Conservation (phyloP, 1,140 invertebrate species). For the Brachionus sp. region DNA sequence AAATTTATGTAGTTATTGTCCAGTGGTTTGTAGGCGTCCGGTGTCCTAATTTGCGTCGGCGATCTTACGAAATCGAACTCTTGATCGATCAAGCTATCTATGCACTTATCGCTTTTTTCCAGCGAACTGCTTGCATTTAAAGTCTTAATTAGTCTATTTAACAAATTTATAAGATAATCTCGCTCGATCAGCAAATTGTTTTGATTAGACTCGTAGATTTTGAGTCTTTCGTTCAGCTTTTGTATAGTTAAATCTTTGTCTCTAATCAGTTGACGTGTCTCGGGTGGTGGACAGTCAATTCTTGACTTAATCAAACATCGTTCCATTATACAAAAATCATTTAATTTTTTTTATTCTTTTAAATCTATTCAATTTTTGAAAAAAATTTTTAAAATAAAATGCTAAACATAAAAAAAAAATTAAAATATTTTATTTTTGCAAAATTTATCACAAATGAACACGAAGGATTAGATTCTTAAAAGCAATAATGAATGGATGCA, state of each 20-base stretch:
- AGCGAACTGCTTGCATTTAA: background rate
- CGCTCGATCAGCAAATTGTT: background rate
- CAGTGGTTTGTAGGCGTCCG: background rate
- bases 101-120: background rate
- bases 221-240: conserved; percentile 15
- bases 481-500: background rate
- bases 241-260: conserved; percentile 17
- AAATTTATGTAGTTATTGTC: background rate
- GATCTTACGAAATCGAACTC: background rate
- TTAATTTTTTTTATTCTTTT: background rate
- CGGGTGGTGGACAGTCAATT: conserved; percentile 37
- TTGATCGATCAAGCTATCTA: background rate
- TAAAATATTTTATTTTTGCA: background rate
- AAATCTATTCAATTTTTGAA: background rate
- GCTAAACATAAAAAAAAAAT: background rate
- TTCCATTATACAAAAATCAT: background rate
- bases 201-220: background rate
- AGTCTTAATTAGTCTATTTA: background rate
- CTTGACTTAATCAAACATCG: conserved; percentile 32
- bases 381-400: background rate
- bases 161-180: background rate
- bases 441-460: background rate
- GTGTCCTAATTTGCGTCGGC: background rate
- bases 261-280: conserved; percentile 34
- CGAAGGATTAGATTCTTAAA: background rate